Percentiles rank a stretch among this genome's conserved stretches.
These are phyloP conservation scores for Drosophila mayri DNA, from an alignment of 1,140 invertebrate genomes.

Conservation along the genomic window DNA sequence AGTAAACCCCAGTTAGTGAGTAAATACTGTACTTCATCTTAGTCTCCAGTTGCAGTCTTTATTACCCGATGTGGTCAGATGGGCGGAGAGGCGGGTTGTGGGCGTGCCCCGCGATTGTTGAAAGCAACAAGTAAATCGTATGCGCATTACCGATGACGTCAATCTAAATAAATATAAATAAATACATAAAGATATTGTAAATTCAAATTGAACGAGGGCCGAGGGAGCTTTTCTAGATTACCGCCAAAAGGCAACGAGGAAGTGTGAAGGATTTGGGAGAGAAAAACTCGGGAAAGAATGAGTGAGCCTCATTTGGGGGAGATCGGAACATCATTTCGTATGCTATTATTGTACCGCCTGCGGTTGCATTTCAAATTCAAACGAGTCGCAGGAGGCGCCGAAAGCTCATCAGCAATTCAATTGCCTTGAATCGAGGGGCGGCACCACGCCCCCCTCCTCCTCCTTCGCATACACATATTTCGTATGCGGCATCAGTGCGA, in stretches of 20 bases:
- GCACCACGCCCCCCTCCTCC: slow-evolving; percentile 5
- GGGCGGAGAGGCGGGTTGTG: slow-evolving; percentile 35
- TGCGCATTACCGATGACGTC: slow-evolving; percentile 77
- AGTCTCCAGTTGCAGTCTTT: slow-evolving; percentile 39
- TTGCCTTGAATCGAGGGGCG: slow-evolving; percentile 43
- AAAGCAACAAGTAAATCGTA: slow-evolving; percentile 77
- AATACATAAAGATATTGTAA: slow-evolving; percentile 43
- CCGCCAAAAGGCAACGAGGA: slow-evolving; percentile 4
- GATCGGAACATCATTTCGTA: slow-evolving; percentile 67
- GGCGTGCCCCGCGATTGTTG: slow-evolving; percentile 43
- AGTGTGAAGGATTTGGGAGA: slow-evolving; percentile 25
- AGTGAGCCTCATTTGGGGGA: slow-evolving; percentile 42
- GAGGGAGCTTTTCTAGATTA: slow-evolving; percentile 51
- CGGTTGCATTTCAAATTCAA: slow-evolving; percentile 78
- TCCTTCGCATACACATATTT: slow-evolving; percentile 42
- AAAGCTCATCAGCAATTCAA: slow-evolving; percentile 80
- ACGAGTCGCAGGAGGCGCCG: slow-evolving; percentile 60
- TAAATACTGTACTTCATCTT: slow-evolving; percentile 22
- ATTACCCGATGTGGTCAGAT: slow-evolving; percentile 55
- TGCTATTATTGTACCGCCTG: slow-evolving; percentile 75
- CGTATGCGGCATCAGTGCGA: slow-evolving; percentile 65
- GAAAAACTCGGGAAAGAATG: not conserved
- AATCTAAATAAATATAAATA: slow-evolving; percentile 58
- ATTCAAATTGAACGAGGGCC: slow-evolving; percentile 72
- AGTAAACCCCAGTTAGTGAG: not conserved